phyloP scores from a whole-genome alignment of 2,888 invertebrate species.

The Drosophila kambysellisi region DNA sequence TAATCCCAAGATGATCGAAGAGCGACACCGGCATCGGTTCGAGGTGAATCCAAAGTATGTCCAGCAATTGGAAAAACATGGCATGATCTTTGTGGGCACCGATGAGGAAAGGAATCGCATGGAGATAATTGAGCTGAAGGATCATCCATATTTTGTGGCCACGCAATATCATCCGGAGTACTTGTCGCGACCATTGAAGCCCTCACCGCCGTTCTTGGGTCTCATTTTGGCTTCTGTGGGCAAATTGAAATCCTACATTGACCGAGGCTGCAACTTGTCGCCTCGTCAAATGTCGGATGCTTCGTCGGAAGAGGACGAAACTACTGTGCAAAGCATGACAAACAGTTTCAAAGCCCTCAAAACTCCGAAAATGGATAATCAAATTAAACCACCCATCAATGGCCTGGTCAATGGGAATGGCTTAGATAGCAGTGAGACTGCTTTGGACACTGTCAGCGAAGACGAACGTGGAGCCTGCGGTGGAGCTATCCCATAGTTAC shows the following conservation, averaged over 20 bases:
- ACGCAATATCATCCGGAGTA: conserved; percentile 99
- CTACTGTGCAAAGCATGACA: conserved; percentile 23
- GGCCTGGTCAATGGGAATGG: conserved; percentile 28
- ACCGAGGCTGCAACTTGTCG: conserved; percentile 90
- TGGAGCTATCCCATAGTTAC: conserved; percentile 10
- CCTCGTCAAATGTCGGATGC: conserved; percentile 91
- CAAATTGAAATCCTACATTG: conserved; percentile 90
- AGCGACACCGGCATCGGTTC: conserved; percentile 98
- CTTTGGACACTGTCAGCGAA: neutral
- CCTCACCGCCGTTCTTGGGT: conserved; percentile 98
- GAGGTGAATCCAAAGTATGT: conserved; percentile 98
- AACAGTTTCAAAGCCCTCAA: conserved; percentile 30
- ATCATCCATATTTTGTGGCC: conserved; percentile 96
- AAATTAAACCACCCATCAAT: conserved; percentile 6
- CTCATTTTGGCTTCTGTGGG: conserved; percentile 95
- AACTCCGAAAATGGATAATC: conserved; percentile 3
- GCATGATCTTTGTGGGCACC: conserved; percentile 95
- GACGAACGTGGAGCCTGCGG: conserved; percentile 21
- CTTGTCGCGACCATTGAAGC: conserved; percentile 94
- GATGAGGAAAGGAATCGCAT: conserved; percentile 94
- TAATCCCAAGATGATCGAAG: conserved; percentile 92
- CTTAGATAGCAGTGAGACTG: conserved; percentile 1
- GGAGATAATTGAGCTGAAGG: conserved; percentile 95
- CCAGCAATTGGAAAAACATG: conserved; percentile 90
- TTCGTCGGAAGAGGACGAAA: conserved; percentile 87